Evolutionary conservation across 2,797 vertebrate species (phyloP), one percentile per base, ranked within the genome.

Genomic region (Halcyon smyrnensis): DNA sequence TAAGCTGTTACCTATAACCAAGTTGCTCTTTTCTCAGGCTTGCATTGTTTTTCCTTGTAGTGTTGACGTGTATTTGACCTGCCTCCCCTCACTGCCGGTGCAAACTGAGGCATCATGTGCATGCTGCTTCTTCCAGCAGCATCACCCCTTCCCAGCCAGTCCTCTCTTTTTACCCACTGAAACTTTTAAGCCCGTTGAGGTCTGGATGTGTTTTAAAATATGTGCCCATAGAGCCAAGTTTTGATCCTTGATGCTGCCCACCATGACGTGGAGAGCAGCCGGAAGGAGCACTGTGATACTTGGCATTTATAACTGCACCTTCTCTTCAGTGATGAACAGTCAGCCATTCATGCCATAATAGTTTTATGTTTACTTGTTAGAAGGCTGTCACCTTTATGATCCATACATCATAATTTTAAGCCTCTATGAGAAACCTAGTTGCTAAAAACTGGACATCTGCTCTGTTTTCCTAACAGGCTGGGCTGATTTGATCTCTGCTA

Each of bases 101-200:
- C 34, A 36, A 80, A n/a, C 17, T n/a, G 25, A 15, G 37, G 18
- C 12, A 13, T 9, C 0, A 0, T 18, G 16, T 28, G 46, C 4
- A 0, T 0, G 0, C 12, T 37, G 37, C 19, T 34, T 50, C 50
- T 39, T 46, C 25, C 24, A 67, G 64, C 34, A 63, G 21, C 32
- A 32, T 10, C 1, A 0, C 8, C 18, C 19, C n/a, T 75, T 70
- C 27, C 14, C 41, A 50, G n/a, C 2, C 48, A 60, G 43, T 23
- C 34, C 17, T 71, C 64, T 92, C 36, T 41, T 64, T 46, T 78
- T 45, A 27, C 30, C 59, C 37, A 46, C 25, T 2, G 1, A 67
- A 18, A 32, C 18, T 12, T 86, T 32, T 27, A 65, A 69, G 30
- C 21, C 19, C 13, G 1, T 8, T 53, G 39, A 69, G 20, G n/a